Base-by-base conservation (phyloP, 2,888 invertebrate species). In the Ophraella communa region DNA sequence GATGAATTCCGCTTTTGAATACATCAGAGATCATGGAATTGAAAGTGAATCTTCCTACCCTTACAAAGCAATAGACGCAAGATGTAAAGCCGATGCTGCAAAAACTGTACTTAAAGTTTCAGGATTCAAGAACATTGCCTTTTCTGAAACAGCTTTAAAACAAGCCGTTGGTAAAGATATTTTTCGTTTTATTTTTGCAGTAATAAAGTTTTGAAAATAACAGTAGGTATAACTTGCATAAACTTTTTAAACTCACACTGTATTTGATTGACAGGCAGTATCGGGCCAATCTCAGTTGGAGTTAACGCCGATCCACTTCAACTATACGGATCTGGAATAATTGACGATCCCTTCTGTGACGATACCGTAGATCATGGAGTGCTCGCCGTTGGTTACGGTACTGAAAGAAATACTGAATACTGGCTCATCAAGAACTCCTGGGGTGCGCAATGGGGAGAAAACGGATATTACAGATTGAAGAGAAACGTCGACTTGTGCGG, bases 221-320 rank as follows among this genome's bases (percentile, higher is more conserved):
- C n/a, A n/a, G n/a, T n/a, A n/a, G n/a, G n/a, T n/a, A n/a, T n/a
- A n/a, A n/a, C n/a, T n/a, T n/a, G n/a, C n/a, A n/a, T n/a, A n/a
- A n/a, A n/a, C n/a, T n/a, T n/a, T n/a, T n/a, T 30, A 30, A 3
- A 30, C 11, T 30, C 11, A 10, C 30, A n/a, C 4, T 44, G 1
- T 44, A 18, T n/a, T 42, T 7, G 2, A 45, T 24, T 49, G 10
- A 33, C 94, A 56, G 94, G 93, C 60, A 90, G 90, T 0, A 82
- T 91, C 69, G 95, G 95, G 1, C 95, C 95, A 11, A 85, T 95
- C 39, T 87, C 93, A 14, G 90, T 94, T 56, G 94, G 93, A 74
- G 93, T 95, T 77, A 94, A 96, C 84, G 95, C 95, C 64, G 82
- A 1, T 4, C 3, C 83, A 71, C 94, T 95, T 88, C 93, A 94